Evolutionary conservation across 2,113 vertebrate species (phyloP).

Genomic region (Eurypyga helias): DNA sequence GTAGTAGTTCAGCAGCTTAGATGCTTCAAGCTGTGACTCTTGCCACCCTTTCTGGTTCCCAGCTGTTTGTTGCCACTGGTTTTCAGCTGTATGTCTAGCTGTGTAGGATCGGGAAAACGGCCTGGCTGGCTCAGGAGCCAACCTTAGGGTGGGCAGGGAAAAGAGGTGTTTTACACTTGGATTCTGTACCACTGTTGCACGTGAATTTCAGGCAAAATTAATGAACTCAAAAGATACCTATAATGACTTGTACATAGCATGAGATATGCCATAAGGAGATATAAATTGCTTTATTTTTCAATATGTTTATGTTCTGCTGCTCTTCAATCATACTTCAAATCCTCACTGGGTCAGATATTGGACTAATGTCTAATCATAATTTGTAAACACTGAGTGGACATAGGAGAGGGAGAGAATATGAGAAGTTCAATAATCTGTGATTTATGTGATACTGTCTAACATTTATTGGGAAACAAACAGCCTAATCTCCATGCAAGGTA

Average conservation of each 20-base stretch:
- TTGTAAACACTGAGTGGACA: background rate
- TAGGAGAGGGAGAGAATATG: background rate
- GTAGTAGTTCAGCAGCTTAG: background rate
- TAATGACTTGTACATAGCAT: background rate
- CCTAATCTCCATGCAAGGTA: background rate
- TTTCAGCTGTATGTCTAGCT: background rate
- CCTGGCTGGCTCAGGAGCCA: background rate
- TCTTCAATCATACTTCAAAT: background rate
- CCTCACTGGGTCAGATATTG: background rate
- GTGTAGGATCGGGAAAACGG: background rate
- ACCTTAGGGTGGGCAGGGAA: background rate
- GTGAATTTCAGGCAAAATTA: background rate
- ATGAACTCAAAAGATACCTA: background rate
- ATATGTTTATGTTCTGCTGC: background rate
- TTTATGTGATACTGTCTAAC: background rate
- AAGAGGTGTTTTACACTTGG: background rate
- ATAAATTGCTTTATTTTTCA: background rate
- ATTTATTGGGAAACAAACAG: background rate
- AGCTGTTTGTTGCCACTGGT: background rate
- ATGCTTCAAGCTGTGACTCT: background rate
- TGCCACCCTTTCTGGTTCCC: background rate
- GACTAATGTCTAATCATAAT: background rate
- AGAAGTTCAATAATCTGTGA: background rate
- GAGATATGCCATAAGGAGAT: background rate
- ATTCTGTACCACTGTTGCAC: background rate